Percentiles rank a stretch among this genome's conserved stretches.
Evolutionary conservation across 2,888 invertebrate species (phyloP).

Genomic region (Tryphoninae sp.): DNA sequence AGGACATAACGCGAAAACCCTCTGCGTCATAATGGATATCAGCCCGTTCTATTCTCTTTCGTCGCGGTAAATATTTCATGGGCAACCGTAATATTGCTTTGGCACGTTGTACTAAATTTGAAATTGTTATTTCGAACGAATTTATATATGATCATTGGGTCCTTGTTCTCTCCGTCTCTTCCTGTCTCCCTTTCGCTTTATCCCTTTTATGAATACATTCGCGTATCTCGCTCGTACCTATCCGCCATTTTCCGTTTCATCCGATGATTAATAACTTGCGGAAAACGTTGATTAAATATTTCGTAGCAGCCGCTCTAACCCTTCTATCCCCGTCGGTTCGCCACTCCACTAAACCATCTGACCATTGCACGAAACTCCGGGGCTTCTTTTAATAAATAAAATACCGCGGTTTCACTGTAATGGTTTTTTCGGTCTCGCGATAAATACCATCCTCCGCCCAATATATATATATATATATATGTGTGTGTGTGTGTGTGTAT

Average conservation of each 20-base stretch:
- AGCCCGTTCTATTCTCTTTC: not conserved
- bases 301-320: slow-evolving; percentile 3
- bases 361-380: not conserved
- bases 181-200: not conserved
- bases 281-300: slow-evolving; percentile 51
- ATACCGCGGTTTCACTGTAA: slow-evolving; percentile 31
- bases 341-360: too few relatives aligned
- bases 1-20: slow-evolving; percentile 15
- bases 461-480: not conserved
- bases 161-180: not conserved
- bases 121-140: slow-evolving; percentile 1
- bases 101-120: too few relatives aligned
- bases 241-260: slow-evolving; percentile 23
- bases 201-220: not conserved
- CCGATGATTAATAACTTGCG: slow-evolving; percentile 49
- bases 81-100: not conserved
- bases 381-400: slow-evolving; percentile 41
- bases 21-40: slow-evolving; percentile 1
- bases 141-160: not conserved
- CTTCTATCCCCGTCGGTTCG: not conserved
- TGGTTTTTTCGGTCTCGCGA: slow-evolving; percentile 23
- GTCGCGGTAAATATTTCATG: not conserved
- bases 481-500: too few relatives aligned
- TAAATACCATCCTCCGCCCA: not conserved
- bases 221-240: not conserved